phyloP scores from a whole-genome alignment of 2,113 vertebrate species.

The Petaurus breviceps region DNA sequence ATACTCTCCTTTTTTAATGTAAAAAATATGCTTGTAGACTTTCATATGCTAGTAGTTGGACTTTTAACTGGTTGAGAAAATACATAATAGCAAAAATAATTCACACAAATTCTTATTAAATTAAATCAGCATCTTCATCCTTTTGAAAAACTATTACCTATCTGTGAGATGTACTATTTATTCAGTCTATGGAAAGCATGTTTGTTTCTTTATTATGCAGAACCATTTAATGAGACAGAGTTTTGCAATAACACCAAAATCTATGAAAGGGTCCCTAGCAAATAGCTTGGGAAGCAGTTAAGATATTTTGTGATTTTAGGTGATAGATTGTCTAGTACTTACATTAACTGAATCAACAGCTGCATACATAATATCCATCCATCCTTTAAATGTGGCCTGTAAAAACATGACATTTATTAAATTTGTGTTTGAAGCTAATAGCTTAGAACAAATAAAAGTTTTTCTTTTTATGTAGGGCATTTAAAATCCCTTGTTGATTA shows the following conservation, averaged over 20 bases:
- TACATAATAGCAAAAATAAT: not conserved
- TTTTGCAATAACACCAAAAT: not conserved
- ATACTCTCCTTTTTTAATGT: not conserved
- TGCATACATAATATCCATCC: slow-evolving; percentile 88
- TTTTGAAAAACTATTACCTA: not conserved
- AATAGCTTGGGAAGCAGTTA: not conserved
- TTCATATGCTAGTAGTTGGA: not conserved
- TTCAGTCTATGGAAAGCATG: not conserved
- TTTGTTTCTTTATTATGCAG: not conserved
- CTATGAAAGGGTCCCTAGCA: not conserved
- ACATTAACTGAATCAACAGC: slow-evolving; percentile 87
- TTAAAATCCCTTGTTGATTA: slow-evolving; percentile 35
- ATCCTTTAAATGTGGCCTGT: slow-evolving; percentile 90
- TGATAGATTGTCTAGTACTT: slow-evolving; percentile 75
- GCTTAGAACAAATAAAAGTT: slow-evolving; percentile 2
- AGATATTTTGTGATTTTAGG: not conserved
- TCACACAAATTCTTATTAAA: not conserved
- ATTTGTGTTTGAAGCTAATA: slow-evolving; percentile 48
- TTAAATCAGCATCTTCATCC: not conserved
- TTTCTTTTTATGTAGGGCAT: not conserved
- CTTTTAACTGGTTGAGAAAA: not conserved
- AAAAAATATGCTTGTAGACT: slow-evolving; percentile 1
- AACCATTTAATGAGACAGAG: not conserved
- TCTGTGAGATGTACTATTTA: not conserved
- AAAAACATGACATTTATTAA: slow-evolving; percentile 71